Percentiles rank a stretch among this genome's conserved stretches.
Conservation (phyloP, 2,113 vertebrate species). For the Corythoichthys haematopterus region DNA sequence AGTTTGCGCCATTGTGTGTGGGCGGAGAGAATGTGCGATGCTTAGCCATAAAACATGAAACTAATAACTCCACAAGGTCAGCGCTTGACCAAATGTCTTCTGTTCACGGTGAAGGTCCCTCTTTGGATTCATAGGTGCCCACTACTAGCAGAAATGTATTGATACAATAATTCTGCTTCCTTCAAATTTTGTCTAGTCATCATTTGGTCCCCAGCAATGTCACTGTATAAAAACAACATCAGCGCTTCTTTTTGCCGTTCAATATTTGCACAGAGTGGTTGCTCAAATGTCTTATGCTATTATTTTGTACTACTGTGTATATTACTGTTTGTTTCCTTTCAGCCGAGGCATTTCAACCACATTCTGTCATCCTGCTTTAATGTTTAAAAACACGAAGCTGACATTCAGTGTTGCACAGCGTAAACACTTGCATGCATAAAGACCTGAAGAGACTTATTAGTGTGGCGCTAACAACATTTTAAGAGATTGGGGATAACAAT, state of each 20-base stretch:
- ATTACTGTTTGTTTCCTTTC: slow-evolving; percentile 19
- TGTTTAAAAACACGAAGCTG: slow-evolving; percentile 44
- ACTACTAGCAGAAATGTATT: neutral
- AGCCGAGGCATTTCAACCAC: slow-evolving; percentile 20
- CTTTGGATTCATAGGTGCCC: neutral
- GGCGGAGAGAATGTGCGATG: neutral
- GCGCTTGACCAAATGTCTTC: neutral
- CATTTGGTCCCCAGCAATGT: neutral
- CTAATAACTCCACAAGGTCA: neutral
- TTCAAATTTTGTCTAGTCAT: neutral
- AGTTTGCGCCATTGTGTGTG: neutral
- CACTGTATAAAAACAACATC: neutral
- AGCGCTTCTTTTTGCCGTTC: neutral
- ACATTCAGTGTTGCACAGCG: slow-evolving; percentile 22
- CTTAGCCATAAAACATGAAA: neutral
- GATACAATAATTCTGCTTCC: neutral
- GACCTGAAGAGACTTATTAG: slow-evolving; percentile 11
- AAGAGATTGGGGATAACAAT: slow-evolving; percentile 23
- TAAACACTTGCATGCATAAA: neutral
- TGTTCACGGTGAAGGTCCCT: neutral
- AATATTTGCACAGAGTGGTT: neutral
- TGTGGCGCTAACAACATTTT: slow-evolving; percentile 12
- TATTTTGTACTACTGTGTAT: slow-evolving; percentile 14
- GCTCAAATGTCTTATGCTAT: slow-evolving; percentile 1
- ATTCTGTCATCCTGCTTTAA: slow-evolving; percentile 46